These are phyloP conservation scores for Pipra filicauda DNA, from an alignment of 2,113 vertebrate genomes.

Conservation along the genomic window DNA sequence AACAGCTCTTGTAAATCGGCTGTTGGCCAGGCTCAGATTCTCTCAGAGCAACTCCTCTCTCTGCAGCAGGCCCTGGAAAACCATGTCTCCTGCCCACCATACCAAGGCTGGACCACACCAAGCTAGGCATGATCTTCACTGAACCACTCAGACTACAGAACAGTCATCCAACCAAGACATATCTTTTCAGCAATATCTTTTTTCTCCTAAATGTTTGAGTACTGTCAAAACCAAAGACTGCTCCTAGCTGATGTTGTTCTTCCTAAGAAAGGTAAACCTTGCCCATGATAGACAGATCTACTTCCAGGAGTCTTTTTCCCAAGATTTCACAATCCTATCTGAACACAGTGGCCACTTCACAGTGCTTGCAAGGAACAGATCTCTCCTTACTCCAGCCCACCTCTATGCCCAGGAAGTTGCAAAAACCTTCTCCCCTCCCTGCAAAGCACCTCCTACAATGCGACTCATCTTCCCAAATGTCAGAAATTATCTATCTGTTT, in stretches of 20 bases:
- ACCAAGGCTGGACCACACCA: background rate
- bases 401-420: background rate
- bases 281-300: background rate
- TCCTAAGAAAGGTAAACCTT: background rate
- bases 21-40: rapidly evolving
- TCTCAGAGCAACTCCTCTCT: background rate
- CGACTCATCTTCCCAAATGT: rapidly evolving
- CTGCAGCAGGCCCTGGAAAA: background rate
- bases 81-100: background rate
- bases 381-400: background rate
- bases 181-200: background rate
- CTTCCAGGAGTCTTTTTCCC: background rate
- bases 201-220: background rate
- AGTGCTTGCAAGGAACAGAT: background rate
- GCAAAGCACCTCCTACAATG: background rate
- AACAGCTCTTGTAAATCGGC: background rate
- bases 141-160: background rate
- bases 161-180: background rate
- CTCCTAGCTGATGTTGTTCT: background rate
- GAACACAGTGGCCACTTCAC: background rate
- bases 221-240: background rate
- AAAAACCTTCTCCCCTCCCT: background rate
- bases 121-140: background rate
- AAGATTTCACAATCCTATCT: background rate
- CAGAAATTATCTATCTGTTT: background rate